Evolutionary conservation across 2,113 vertebrate species (phyloP), one percentile per base, ranked within the genome.

Genomic region (Microtus richardsoni): DNA sequence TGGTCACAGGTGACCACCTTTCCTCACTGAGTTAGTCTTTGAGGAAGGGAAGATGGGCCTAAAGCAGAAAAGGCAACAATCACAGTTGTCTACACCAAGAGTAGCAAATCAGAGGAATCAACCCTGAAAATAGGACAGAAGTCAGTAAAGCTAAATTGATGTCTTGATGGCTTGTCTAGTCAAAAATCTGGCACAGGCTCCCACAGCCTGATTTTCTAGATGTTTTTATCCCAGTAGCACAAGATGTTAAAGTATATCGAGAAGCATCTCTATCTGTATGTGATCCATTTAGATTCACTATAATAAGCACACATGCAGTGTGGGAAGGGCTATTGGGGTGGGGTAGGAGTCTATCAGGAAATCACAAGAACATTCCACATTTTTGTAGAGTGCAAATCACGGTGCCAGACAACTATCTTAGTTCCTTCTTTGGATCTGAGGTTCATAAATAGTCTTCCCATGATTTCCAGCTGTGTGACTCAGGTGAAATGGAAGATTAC

Each of bases 401-500:
- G 21, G 21, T 5, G 12, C 78, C 89, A 94, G 71, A 54, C 68
- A 92, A 68, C 47, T 87, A 68, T 92, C 47, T 9, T 47, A 47
- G 7, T 47, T 47, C 8, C 47, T 8, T 47, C 47, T 47, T 74
- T 39, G 73, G 73, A 95, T 49, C 22, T 44, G 36, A 95, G 21
- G 24, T 36, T 60, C 78, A 75, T 89, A 89, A 96, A 84, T 80
- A 75, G 58, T 91, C 82, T 79, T 83, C 47, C 91, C 47, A 87
- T 49, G n/a, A 30, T 83, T 95, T 75, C 74, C 83, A 97, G 54
- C 47, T 93, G 26, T 70, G 8, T 91, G 77, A 94, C 47, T 89
- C 86, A 88, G 79, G 16, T 70, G 39, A 47, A 68, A 71, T 33
- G 4, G 39, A 70, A n/a, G 86, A 26, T 94, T 83, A 83, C 58